These are phyloP conservation scores for Dryadula phaetusa DNA, from an alignment of 2,888 invertebrate species.

Conservation along the genomic window DNA sequence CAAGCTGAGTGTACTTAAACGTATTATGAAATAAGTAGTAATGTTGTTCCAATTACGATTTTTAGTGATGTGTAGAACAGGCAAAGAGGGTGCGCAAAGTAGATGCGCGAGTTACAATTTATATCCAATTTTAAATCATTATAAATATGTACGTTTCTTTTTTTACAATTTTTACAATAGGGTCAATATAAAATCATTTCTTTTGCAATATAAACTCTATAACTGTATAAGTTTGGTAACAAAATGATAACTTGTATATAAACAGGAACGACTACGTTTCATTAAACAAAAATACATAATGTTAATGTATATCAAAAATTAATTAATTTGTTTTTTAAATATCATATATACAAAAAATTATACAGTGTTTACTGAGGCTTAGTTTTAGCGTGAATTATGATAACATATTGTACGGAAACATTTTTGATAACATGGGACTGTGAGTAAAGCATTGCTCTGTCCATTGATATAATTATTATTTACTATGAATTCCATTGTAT, in stretches of 20 bases:
- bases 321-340: conserved; percentile 27
- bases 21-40: neutral
- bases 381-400: conserved; percentile 23
- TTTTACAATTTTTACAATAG: neutral
- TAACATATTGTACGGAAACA: conserved; percentile 36
- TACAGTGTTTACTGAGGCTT: conserved; percentile 26
- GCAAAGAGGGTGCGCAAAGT: conserved; percentile 28
- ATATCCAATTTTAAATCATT: conserved; percentile 4
- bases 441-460: neutral
- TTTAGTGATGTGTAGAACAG: neutral
- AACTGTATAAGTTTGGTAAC: neutral
- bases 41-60: neutral
- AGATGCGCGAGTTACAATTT: conserved; percentile 23
- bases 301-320: neutral
- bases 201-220: neutral
- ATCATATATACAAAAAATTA: conserved; percentile 22
- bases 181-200: neutral
- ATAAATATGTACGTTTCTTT: neutral
- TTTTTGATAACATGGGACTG: conserved; percentile 26
- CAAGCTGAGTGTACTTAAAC: neutral
- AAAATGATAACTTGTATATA: neutral
- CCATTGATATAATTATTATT: neutral
- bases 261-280: neutral
- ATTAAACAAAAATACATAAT: conserved; percentile 2
- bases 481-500: neutral